Percentiles rank a stretch among this genome's conserved stretches.
phyloP scores from a whole-genome alignment of 2,888 invertebrate species.

The Plemyria rubiginata region DNA sequence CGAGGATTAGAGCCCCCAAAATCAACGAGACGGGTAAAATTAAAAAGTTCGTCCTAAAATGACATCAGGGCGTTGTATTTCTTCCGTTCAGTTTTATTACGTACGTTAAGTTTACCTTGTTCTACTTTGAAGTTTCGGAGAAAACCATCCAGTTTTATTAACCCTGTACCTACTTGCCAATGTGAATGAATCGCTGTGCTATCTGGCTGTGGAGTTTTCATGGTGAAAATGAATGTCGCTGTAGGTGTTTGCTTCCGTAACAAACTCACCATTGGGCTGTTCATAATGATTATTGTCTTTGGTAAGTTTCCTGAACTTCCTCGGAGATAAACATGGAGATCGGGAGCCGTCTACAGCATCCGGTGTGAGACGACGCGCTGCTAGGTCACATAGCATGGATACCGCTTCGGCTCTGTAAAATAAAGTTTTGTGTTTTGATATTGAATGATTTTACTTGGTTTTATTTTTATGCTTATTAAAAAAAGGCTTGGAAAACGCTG shows the following conservation, averaged over 20 bases:
- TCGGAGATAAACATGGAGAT: constrained; percentile 87
- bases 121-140: not conserved
- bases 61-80: not conserved
- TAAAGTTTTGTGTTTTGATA: too few species aligned
- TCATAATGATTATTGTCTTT: constrained; percentile 83
- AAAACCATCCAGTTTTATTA: not conserved
- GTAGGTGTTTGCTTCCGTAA: not conserved
- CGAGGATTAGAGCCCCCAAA: not conserved
- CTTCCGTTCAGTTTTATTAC: not conserved
- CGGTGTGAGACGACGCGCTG: constrained; percentile 89
- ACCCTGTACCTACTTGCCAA: not conserved
- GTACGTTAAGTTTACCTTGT: too few species aligned
- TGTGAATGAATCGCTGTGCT: not conserved
- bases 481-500: too few species aligned
- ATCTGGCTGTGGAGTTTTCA: not conserved
- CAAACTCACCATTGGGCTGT: constrained; percentile 72
- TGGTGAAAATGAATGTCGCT: not conserved
- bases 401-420: constrained; percentile 90
- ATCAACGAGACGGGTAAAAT: not conserved
- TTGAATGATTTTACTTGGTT: too few species aligned
- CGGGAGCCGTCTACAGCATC: constrained; percentile 80
- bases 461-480: too few species aligned
- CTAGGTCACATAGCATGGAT: constrained; percentile 93
- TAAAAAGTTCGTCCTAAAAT: not conserved
- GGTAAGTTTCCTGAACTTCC: constrained; percentile 84